Evolutionary conservation across 2,888 invertebrate genomes (phyloP).

Genomic region (Ptilodon capucinus): DNA sequence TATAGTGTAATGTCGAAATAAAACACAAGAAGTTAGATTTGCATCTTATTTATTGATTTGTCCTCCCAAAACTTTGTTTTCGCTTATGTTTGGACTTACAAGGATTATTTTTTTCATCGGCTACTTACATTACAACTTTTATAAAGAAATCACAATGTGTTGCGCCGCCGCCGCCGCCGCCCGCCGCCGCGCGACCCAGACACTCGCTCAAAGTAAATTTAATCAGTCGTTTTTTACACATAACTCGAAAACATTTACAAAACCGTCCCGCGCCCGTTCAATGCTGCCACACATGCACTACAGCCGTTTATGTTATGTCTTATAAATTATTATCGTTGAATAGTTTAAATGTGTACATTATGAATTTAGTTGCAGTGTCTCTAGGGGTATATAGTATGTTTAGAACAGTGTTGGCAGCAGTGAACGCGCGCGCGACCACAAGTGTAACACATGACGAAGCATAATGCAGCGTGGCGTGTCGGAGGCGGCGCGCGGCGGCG

Average conservation of each 20-base stretch:
- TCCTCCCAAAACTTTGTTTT: conserved; percentile 76
- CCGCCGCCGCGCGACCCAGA: conserved; percentile 46
- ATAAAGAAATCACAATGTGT: conserved; percentile 81
- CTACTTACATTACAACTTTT: conserved; percentile 79
- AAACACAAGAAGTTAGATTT: conserved; percentile 65
- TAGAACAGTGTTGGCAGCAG: not conserved
- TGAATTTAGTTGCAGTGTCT: not conserved
- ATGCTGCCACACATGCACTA: not conserved
- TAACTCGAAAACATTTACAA: conserved; percentile 61
- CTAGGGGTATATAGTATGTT: not conserved
- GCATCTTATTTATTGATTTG: conserved; percentile 81
- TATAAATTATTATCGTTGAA: not conserved
- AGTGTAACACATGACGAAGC: conserved; percentile 22
- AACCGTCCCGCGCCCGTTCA: conserved; percentile 28
- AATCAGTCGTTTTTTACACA: conserved; percentile 75
- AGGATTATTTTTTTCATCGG: conserved; percentile 77
- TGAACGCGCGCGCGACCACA: conserved; percentile 17
- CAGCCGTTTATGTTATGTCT: not conserved
- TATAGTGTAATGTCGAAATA: conserved; percentile 44
- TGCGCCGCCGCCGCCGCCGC: conserved; percentile 48
- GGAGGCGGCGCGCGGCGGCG: conserved; percentile 10
- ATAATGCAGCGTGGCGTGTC: conserved; percentile 9
- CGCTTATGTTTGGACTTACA: conserved; percentile 74
- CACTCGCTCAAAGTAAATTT: conserved; percentile 61
- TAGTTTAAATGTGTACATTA: not conserved